These are phyloP conservation scores for Equus quagga DNA, from an alignment of 2,113 vertebrate species.

Conservation along the genomic window DNA sequence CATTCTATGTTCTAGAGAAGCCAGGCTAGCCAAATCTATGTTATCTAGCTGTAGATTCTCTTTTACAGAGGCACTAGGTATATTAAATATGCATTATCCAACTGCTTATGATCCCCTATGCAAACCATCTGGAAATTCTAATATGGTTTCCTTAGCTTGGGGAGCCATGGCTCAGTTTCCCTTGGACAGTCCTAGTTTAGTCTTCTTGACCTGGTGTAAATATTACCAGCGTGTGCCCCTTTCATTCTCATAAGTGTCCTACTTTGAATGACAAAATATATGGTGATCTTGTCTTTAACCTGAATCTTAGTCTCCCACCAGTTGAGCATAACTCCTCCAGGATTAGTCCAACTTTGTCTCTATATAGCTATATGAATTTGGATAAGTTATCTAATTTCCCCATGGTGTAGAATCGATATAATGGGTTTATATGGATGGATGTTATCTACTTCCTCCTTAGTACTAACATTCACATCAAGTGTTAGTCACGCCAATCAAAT, in stretches of 20 bases:
- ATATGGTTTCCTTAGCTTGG: background rate
- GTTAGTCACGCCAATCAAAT: background rate
- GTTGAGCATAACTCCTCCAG: background rate
- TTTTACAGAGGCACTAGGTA: background rate
- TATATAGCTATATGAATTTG: background rate
- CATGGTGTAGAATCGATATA: background rate
- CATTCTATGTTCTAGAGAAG: background rate
- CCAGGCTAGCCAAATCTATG: background rate
- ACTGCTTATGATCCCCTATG: rapidly evolving
- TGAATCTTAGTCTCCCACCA: background rate
- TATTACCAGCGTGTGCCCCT: background rate
- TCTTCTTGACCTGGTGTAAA: background rate
- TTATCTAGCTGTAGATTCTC: background rate
- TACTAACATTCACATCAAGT: background rate
- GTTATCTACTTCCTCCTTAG: background rate
- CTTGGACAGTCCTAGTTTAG: background rate
- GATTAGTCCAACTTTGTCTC: background rate
- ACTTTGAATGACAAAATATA: background rate
- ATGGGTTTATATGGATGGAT: background rate
- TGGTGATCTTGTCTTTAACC: background rate
- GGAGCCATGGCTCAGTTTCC: background rate
- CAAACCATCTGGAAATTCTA: background rate
- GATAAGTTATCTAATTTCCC: background rate
- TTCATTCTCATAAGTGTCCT: background rate
- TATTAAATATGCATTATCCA: background rate